Percentiles rank a stretch among this genome's conserved stretches.
Evolutionary conservation across 2,113 vertebrate genomes (phyloP).

Genomic region (Barnardius zonarius): DNA sequence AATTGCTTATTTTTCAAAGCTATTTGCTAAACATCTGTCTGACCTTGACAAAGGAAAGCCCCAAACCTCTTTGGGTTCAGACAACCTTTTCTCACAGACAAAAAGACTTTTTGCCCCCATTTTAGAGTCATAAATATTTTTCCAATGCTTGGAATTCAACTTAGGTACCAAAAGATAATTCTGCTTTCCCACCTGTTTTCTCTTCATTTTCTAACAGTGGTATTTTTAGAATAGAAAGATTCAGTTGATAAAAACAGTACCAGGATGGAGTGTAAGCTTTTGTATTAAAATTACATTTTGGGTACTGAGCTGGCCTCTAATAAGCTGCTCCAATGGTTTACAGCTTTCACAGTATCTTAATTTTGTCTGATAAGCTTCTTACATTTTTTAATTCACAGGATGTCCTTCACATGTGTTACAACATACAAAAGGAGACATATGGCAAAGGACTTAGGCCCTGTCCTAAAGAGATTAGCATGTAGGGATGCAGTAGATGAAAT

Average conservation of each 20-base stretch:
- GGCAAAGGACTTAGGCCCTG: not conserved
- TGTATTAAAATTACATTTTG: not conserved
- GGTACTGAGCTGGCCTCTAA: not conserved
- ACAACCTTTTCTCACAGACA: not conserved
- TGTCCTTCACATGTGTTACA: not conserved
- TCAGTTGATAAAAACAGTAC: not conserved
- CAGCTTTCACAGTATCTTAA: not conserved
- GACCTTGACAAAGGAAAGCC: not conserved
- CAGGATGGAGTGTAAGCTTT: not conserved
- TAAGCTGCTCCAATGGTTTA: not conserved
- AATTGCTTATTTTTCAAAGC: not conserved
- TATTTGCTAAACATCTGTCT: not conserved
- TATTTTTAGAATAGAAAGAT: not conserved
- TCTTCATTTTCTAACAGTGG: not conserved
- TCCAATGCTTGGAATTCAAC: not conserved
- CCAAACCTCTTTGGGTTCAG: not conserved
- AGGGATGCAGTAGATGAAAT: not conserved
- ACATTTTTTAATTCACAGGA: not conserved
- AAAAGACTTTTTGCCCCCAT: not conserved
- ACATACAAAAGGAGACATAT: not conserved
- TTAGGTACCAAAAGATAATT: not conserved
- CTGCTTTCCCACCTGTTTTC: not conserved
- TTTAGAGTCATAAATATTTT: not conserved
- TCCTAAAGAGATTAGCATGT: not conserved
- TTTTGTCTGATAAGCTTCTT: not conserved